phyloP scores from a whole-genome alignment of 1,140 invertebrate species.

The Hydropsyche tenuis region DNA sequence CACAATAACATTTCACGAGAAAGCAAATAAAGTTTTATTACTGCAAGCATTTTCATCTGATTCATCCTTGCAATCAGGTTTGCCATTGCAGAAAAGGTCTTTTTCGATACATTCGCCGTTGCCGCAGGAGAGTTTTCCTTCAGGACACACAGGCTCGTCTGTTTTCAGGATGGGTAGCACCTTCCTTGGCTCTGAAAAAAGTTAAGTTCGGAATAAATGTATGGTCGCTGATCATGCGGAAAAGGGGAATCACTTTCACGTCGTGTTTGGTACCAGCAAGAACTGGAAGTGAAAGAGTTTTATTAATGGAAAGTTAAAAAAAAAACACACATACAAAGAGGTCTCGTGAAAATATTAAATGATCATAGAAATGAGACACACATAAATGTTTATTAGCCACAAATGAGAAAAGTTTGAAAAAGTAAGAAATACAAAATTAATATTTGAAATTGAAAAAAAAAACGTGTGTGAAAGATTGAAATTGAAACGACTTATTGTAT shows the following conservation, averaged over 20 bases:
- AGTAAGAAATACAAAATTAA: not conserved
- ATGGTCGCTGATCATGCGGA: not conserved
- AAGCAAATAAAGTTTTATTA: constrained; percentile 65
- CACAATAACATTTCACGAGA: constrained; percentile 6
- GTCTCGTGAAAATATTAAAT: constrained; percentile 26
- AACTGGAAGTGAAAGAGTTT: constrained; percentile 39
- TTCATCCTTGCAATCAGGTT: constrained; percentile 90
- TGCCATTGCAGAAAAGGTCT: constrained; percentile 91
- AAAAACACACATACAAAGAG: constrained; percentile 16
- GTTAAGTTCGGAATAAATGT: not conserved
- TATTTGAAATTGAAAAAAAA: too few relatives aligned
- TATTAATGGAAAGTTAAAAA: constrained; percentile 42
- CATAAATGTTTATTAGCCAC: constrained; percentile 26
- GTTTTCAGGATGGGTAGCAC: constrained; percentile 87
- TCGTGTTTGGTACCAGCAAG: constrained; percentile 46
- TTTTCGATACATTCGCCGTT: constrained; percentile 90
- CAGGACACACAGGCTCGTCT: constrained; percentile 87
- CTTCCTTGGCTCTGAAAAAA: constrained; percentile 81
- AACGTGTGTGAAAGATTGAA: too few relatives aligned
- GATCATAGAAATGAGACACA: constrained; percentile 16
- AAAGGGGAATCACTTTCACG: constrained; percentile 29
- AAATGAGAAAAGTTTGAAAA: constrained; percentile 22
- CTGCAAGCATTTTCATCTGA: constrained; percentile 95
- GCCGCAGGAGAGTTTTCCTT: constrained; percentile 87
- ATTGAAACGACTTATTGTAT: too few relatives aligned